phyloP scores from a whole-genome alignment of 2,888 invertebrate species.

The Habrosyne pyritoides region DNA sequence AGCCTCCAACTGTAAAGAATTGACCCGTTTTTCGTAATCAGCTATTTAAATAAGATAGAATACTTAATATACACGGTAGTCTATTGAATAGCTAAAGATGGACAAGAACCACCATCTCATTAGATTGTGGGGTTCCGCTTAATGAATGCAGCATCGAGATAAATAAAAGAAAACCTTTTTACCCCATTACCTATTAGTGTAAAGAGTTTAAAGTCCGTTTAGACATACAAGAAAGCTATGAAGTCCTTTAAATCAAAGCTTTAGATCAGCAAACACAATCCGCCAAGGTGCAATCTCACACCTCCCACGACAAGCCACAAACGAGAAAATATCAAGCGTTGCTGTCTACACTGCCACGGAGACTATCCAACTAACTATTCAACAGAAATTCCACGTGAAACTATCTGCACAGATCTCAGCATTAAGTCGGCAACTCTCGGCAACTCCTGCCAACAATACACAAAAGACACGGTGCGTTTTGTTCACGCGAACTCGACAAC shows the following conservation, averaged over 20 bases:
- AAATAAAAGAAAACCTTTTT: neutral
- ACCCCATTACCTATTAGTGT: too few species aligned
- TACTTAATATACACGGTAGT: too few species aligned
- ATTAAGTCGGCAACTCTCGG: slow-evolving; percentile 12
- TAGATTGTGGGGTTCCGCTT: too few species aligned
- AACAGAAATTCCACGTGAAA: slow-evolving; percentile 15
- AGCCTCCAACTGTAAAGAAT: too few species aligned
- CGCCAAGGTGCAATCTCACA: neutral
- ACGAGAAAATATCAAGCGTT: slow-evolving; percentile 11
- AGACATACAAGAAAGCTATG: neutral
- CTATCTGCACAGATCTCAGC: slow-evolving; percentile 16
- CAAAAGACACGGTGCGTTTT: slow-evolving; percentile 16
- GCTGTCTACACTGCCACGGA: slow-evolving; percentile 16
- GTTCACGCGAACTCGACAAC: slow-evolving; percentile 17
- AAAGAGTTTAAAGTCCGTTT: too few species aligned
- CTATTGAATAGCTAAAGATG: too few species aligned
- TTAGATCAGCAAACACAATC: neutral
- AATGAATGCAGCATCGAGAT: too few species aligned
- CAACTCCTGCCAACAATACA: slow-evolving; percentile 17
- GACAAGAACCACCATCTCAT: too few species aligned
- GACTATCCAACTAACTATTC: slow-evolving; percentile 14
- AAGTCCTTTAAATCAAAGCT: neutral
- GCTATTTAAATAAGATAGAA: too few species aligned
- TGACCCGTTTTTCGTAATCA: too few species aligned
- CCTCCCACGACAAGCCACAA: neutral